Base-by-base conservation (phyloP, 64 coral and sea anemone genomes). In the Hydrozoanthus tunicans region DNA sequence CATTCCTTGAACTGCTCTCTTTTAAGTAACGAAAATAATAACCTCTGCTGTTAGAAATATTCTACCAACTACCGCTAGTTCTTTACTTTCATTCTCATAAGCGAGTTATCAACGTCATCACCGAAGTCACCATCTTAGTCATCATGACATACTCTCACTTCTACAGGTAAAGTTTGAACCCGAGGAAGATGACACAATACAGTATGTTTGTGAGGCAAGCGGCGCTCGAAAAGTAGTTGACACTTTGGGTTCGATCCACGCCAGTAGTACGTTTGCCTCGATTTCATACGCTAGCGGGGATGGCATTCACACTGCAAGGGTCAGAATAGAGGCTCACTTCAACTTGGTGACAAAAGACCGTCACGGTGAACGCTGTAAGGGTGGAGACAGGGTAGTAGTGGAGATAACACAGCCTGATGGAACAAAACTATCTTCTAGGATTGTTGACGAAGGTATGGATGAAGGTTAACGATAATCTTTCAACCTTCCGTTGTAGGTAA, bases 181-280 rank as follows among this genome's bases (percentile, higher is more conserved):
- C 0, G 96, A 98, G 53, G 96, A 98, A 77, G 96, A 98, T 51
- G 96, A 98, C 54, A 98, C 96, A 7, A 94, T 98, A 65, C 93
- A 98, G 23, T 98, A 98, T 55, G 77, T 93, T 10, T 90, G 91
- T 70, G 96, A 98, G 56, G 79, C 86, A 4, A 86, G 82, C 68
- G 89, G 72, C 59, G 88, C 90, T 8, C 81, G 62, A 65, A 86
- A 27, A 62, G 96, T 98, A 10, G 83, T 90, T 17, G 86, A 98
- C 14, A 95, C 91, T 10, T 43, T 98, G 52, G 96, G 96, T 6
- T 70, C 65, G 43, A 98, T 98, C 17, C 96, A 91, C 54, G 93
- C 96, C 25, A 93, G 93, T 15, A 98, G 96, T 68, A 98, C 96
- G 32, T 98, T 98, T 91, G 96, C 96, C 63, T 98, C 96, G 54